Percentiles rank a stretch among this genome's conserved stretches.
phyloP scores from a whole-genome alignment of 2,113 vertebrate species.

The Stictonetta naevosa region DNA sequence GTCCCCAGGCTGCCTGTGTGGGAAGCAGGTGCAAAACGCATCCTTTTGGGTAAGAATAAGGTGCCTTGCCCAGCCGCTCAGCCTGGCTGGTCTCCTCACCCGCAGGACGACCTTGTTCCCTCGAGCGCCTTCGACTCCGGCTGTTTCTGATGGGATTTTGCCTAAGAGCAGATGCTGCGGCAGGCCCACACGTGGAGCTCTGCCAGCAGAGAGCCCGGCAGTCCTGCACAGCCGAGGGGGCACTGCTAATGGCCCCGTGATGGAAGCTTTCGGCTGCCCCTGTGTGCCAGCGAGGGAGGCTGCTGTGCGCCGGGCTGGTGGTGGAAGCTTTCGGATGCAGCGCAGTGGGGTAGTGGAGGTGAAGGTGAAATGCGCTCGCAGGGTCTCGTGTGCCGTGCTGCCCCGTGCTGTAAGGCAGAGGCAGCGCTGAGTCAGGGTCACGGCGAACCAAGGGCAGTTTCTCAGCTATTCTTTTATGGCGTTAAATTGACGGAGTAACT shows the following conservation, averaged over 20 bases:
- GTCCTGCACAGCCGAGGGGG: not conserved
- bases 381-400: not conserved
- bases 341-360: accelerated
- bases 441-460: not conserved
- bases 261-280: not conserved
- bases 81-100: not conserved
- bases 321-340: accelerated
- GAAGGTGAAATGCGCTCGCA: not conserved
- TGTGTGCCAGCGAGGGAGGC: not conserved
- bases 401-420: not conserved
- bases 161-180: not conserved
- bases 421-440: not conserved
- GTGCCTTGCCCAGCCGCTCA: not conserved
- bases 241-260: not conserved
- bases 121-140: not conserved
- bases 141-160: not conserved
- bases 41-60: not conserved
- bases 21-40: not conserved
- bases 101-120: not conserved
- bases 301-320: accelerated
- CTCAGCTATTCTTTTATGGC: not conserved
- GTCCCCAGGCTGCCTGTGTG: not conserved
- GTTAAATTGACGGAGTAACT: not conserved
- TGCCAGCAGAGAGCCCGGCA: not conserved
- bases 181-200: not conserved